phyloP scores from a whole-genome alignment of 2,113 vertebrate genomes.

The Garra rufa region DNA sequence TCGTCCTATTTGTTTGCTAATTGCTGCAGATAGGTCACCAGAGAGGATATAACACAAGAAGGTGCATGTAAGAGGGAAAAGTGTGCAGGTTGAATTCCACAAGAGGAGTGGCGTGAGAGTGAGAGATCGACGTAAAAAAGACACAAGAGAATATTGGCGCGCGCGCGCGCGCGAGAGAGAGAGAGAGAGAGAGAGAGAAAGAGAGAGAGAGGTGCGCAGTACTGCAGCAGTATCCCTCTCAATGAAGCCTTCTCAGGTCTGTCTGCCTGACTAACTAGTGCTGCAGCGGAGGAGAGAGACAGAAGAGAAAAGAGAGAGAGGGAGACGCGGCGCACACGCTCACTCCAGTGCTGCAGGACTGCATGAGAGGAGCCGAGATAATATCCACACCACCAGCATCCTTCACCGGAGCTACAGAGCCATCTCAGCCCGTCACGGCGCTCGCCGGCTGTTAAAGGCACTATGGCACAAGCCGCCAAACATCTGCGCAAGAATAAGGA shows the following conservation, averaged over 20 bases:
- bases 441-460: constrained; percentile 47
- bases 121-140: constrained; percentile 37
- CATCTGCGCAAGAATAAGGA: constrained; percentile 99
- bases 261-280: constrained; percentile 48
- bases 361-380: constrained; percentile 33
- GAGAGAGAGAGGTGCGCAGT: constrained; percentile 47
- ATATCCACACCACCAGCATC: constrained; percentile 56
- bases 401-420: constrained; percentile 59
- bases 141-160: background rate
- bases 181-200: constrained; percentile 38
- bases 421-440: constrained; percentile 48
- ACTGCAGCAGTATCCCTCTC: constrained; percentile 53
- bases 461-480: constrained; percentile 97
- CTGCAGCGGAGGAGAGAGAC: constrained; percentile 64
- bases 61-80: background rate
- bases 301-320: constrained; percentile 21
- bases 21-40: background rate
- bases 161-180: too few relatives aligned
- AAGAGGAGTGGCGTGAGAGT: constrained; percentile 2
- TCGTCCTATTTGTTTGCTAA: too few relatives aligned
- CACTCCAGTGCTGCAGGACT: constrained; percentile 65
- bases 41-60: background rate
- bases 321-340: constrained; percentile 48
- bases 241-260: constrained; percentile 47
- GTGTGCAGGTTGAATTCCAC: background rate